Conservation (phyloP, 2,797 vertebrate species). For the Cheirogaleus major region DNA sequence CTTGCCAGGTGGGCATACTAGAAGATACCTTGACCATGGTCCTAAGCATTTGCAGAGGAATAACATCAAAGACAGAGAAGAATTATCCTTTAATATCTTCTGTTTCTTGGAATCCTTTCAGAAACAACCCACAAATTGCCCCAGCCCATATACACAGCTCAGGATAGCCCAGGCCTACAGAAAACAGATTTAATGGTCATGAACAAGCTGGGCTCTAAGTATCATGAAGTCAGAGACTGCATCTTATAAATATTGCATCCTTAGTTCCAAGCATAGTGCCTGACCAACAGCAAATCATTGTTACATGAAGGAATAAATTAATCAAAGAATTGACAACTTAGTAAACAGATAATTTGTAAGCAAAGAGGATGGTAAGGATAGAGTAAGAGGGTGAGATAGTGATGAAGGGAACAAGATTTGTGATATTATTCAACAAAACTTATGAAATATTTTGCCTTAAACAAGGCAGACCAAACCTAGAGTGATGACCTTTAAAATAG, state of each 20-base stretch:
- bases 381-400: background rate
- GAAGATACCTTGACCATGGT: no score
- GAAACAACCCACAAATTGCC: background rate
- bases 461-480: background rate
- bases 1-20: background rate
- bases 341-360: background rate
- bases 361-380: background rate
- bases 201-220: background rate
- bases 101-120: background rate
- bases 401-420: background rate
- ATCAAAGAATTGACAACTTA: background rate
- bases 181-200: background rate
- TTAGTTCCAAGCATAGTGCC: background rate
- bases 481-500: background rate
- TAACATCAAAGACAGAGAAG: constrained; percentile 7
- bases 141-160: background rate
- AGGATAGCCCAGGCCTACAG: background rate
- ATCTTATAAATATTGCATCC: background rate
- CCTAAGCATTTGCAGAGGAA: background rate
- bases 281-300: background rate
- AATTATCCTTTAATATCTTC: background rate
- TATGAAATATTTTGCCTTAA: background rate
- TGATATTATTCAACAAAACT: background rate
- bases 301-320: background rate
- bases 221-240: background rate